phyloP scores from a whole-genome alignment of 2,797 vertebrate species.

The Hylomyscus alleni region DNA sequence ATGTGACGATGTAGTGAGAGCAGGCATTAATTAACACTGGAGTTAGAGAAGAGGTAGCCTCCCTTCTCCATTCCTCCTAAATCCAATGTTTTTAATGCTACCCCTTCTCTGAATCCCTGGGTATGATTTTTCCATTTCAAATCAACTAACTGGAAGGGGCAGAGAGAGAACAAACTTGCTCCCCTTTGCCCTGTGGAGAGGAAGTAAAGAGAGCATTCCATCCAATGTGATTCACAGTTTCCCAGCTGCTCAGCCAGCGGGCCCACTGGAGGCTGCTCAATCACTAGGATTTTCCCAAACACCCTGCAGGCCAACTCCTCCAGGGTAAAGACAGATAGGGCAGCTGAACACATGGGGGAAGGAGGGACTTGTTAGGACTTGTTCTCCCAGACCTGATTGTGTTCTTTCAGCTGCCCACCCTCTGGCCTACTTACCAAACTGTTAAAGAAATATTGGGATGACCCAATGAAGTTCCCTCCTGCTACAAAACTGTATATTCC shows the following conservation, averaged over 20 bases:
- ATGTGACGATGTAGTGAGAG: background rate
- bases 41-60: background rate
- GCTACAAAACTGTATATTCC: background rate
- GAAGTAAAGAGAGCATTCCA: constrained; percentile 82
- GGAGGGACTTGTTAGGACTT: background rate
- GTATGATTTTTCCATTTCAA: constrained; percentile 60
- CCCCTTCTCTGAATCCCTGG: constrained; percentile 17
- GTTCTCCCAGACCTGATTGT: background rate
- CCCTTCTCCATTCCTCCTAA: constrained; percentile 25
- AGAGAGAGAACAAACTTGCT: background rate
- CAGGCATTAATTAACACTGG: background rate
- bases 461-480: constrained; percentile 4
- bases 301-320: constrained; percentile 17
- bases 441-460: constrained; percentile 30
- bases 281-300: constrained; percentile 64
- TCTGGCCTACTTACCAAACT: background rate
- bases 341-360: background rate
- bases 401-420: background rate
- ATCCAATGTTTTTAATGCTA: background rate
- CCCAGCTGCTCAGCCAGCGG: constrained; percentile 70
- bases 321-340: background rate
- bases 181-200: constrained; percentile 49
- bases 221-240: constrained; percentile 80
- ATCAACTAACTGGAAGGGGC: constrained; percentile 20
- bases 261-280: constrained; percentile 54